Evolutionary conservation across 2,113 vertebrate species (phyloP), one percentile per base, ranked within the genome.

Genomic region (Hemicordylus capensis): DNA sequence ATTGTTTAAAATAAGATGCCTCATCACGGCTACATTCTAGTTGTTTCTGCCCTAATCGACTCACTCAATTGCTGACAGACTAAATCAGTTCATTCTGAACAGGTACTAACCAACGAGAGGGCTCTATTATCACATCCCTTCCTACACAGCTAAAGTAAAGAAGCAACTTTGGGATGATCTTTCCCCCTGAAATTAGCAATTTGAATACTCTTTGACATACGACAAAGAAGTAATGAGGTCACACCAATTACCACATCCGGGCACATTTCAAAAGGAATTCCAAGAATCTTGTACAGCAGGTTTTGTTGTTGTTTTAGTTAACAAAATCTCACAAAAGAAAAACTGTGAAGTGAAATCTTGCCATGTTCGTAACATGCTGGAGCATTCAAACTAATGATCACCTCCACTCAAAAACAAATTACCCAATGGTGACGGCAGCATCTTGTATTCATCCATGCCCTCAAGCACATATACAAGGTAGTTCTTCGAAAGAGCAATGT

Each of bases 31-130:
- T 89, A 63, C 1, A 1, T 83, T 46, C 42, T 26, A 70, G 84
- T 88, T 89, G 78, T 70, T 91, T 75, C 54, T 59, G 75, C 64
- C 59, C 67, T 80, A 76, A 61, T 6, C 83, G 73, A 81, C 77
- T 4, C 9, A 84, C 76, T 56, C 37, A 19, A n/a, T 44, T 73
- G 15, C 2, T 64, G 22, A 44, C 39, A 84, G 56, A 69, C 11
- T 85, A 24, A 78, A 28, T 54, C 48, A n/a, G 20, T 70, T 70
- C 64, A 70, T n/a, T n/a, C n/a, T n/a, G n/a, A n/a, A n/a, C n/a
- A n/a, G n/a, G n/a, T n/a, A n/a, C n/a, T n/a, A n/a, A n/a, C n/a
- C n/a, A n/a, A n/a, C n/a, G n/a, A n/a, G n/a, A n/a, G n/a, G n/a
- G n/a, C n/a, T n/a, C n/a, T n/a, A n/a, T n/a, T 58, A 6, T 67